Evolutionary conservation across 1,140 invertebrate species (phyloP), one percentile per base, ranked within the genome.

Genomic region (Acromyrmex heyeri): DNA sequence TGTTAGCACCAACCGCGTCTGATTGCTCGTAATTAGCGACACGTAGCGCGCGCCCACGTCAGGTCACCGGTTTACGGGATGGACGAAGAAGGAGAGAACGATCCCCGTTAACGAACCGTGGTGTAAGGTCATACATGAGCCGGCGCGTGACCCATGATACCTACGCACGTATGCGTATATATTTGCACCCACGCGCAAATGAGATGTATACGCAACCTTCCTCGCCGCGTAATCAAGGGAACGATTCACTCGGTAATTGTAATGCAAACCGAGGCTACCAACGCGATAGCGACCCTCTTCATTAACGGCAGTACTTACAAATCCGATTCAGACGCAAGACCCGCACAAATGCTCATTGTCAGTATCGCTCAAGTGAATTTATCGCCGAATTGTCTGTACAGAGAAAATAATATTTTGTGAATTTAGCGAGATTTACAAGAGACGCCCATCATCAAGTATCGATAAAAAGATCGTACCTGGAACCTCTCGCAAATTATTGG

Each of bases 21-120:
- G 93, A 94, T 95, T 94, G 92, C 93, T 92, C 89, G 93, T 94
- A 95, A 95, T 95, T 95, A 95, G 94, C 91, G 90, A 94, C 92
- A 92, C 93, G 93, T 95, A 93, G 93, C 93, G 92, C 90, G 86
- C 93, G 91, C 94, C 94, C 93, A 95, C 94, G 91, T 91, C 81
- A 85, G 93, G 93, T 94, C 93, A 93, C 81, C 82, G 77, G 77
- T 21, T 65, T 82, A 57, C 77, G 62, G 78, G 73, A 69, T 53
- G 62, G 64, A 88, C 75, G 87, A 85, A 44, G 59, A 73, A 59
- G 81, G 65, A 85, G 85, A 89, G 65, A 73, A 87, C 65, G 90
- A 85, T 85, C 87, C 72, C 67, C 67, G 65, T 88, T 89, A 91
- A 90, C 81, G 90, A 91, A 88, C 62, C 70, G 67, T 83, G 30